These are phyloP conservation scores for Semibalanus balanoides DNA, from an alignment of 1,140 invertebrate species.

Conservation along the genomic window DNA sequence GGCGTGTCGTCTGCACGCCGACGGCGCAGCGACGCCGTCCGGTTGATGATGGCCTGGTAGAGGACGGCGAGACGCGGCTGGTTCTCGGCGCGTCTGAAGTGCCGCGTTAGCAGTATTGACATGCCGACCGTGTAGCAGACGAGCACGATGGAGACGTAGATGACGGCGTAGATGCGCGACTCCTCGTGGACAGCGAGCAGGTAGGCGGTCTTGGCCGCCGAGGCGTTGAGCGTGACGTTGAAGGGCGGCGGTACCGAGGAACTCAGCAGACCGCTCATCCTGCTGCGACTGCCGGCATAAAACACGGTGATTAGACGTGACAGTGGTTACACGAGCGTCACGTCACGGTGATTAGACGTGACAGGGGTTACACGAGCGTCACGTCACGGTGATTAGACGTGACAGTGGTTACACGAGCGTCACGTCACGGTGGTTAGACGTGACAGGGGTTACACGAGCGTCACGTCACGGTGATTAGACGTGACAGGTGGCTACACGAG, in stretches of 20 bases:
- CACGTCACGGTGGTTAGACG: too few relatives aligned
- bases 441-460: too few relatives aligned
- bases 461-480: too few relatives aligned
- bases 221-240: not conserved
- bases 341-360: too few relatives aligned
- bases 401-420: too few relatives aligned
- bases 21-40: not conserved
- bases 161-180: not conserved
- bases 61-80: not conserved
- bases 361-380: too few relatives aligned
- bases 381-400: too few relatives aligned
- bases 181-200: not conserved
- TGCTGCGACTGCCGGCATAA: not conserved
- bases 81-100: not conserved
- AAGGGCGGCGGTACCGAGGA: not conserved
- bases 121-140: not conserved
- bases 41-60: not conserved
- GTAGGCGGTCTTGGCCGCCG: not conserved
- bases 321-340: too few relatives aligned
- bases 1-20: not conserved
- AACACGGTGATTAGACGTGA: too few relatives aligned
- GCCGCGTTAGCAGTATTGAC: not conserved
- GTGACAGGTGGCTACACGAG: too few relatives aligned
- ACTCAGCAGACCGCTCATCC: not conserved
- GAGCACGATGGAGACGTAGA: not conserved